Base-by-base conservation (phyloP, 1,140 invertebrate species). In the Harpegnathos saltator region DNA sequence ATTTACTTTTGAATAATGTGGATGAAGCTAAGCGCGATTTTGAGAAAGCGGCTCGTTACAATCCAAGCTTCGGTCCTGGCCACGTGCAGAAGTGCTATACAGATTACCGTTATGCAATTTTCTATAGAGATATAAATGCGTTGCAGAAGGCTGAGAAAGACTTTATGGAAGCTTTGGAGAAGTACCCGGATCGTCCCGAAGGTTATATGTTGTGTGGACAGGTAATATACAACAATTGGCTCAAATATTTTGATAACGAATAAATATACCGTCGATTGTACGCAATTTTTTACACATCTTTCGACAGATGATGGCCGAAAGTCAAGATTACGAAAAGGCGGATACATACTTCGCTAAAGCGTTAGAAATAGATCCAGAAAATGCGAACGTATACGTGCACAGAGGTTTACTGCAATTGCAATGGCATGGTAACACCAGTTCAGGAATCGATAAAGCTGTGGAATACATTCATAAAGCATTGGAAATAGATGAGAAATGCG, bases 71-170 rank as follows among this genome's bases (percentile, higher is more conserved):
- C 92, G 96, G 97, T 12, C 96, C 98, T 89, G 97, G 97, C 19
- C 96, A 96, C 91, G 97, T 98, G 58, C 98, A 99, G 92, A 98
- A 98, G 91, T 97, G 97, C 89, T 98, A 98, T 92, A 96, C 97
- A 38, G 96, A 98, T 91, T 98, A 97, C 91, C 95, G 97, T 90
- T 95, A 96, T 91, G 96, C 96, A 3, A 90, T 95, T 38, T 82
- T 93, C 22, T 91, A 92, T 1, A 93, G 96, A 93, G 95, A 96
- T 92, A 91, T 95, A 85, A 90, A 89, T 89, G 92, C 95, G 90
- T 93, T 97, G 74, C 95, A 95, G 89, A 91, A 95, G 87, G 96
- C 96, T 0, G 95, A 97, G 86, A 93, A 95, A 82, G 95, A 96
- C 48, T 98, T 99, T 93, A 95, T 97, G 89, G 93, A 95, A 81